These are phyloP conservation scores for Hoplodrina ambigua DNA, from an alignment of 2,888 invertebrate species.

Conservation along the genomic window DNA sequence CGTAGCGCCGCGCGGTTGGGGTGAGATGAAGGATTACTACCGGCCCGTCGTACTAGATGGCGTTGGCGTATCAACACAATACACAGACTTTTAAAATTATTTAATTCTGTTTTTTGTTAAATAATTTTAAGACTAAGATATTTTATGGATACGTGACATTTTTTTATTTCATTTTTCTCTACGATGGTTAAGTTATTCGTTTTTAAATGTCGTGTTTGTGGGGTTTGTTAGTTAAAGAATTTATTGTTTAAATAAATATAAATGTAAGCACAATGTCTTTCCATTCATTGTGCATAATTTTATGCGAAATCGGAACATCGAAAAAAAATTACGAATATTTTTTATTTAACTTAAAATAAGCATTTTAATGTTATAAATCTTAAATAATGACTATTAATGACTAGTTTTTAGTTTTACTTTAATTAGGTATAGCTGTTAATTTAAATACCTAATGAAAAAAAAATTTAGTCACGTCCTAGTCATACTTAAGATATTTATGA, in stretches of 20 bases:
- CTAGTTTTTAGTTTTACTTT: conserved; percentile 31
- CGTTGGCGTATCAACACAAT: conserved; percentile 75
- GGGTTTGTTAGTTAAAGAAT: conserved; percentile 28
- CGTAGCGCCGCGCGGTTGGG: conserved; percentile 96
- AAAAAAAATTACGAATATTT: conserved; percentile 21
- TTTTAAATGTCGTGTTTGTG: conserved; percentile 50
- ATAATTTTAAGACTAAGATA: conserved; percentile 50
- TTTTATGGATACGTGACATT: conserved; percentile 22
- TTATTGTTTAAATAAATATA: conserved; percentile 3
- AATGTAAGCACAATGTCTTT: conserved; percentile 35
- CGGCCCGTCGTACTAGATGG: conserved; percentile 93
- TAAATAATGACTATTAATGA: conserved; percentile 46
- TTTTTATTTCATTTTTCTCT: conserved; percentile 41
- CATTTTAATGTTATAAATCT: conserved; percentile 53
- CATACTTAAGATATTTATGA: conserved; percentile 50
- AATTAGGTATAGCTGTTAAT: conserved; percentile 17
- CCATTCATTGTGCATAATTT: conserved; percentile 43
- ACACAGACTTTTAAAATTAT: conserved; percentile 88
- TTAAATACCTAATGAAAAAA: conserved; percentile 29
- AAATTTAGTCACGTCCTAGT: conserved; percentile 63
- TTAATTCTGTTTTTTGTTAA: conserved; percentile 44
- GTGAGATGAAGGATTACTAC: conserved; percentile 92
- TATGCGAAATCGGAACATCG: conserved; percentile 15
- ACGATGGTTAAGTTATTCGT: conserved; percentile 29
- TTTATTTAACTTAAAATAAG: conserved; percentile 39